Base-by-base conservation (phyloP, 2,888 invertebrate genomes). In the Sinotaia quadrata region DNA sequence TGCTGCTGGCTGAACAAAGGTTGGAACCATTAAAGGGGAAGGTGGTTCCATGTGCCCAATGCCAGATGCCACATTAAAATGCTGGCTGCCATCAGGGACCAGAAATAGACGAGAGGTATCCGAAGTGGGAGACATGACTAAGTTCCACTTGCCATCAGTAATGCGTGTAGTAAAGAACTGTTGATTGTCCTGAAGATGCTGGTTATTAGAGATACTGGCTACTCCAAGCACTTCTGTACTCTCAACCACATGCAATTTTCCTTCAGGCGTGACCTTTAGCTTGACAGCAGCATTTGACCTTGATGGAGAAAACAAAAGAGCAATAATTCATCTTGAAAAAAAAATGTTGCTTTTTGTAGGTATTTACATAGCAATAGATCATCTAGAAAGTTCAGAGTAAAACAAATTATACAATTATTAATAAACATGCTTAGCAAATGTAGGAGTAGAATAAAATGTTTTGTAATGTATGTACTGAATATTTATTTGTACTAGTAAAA, bases 161-260 rank as follows among this genome's bases (percentile, higher is more conserved):
- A 56, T 41, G 10, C 65, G 65, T 5, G 65, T 65, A 27, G 65
- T 56, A 18, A 65, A 65, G 27, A 65, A 65, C 65, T 65, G 65
- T 47, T 65, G 36, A 41, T 54, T 36, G 4, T 52, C 21, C 34
- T 65, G 41, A 24, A 29, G 54, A 1, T 21, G 27, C 37, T 44
- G 65, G 37, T 47, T 44, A 33, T 31, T 65, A 15, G 56, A 12
- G 18, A 21, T 31, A 44, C 44, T 44, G 2, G 36, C 65, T n/a
- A 21, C 47, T 7, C 56, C 65, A 31, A 44, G 56, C 27, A 44
- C 56, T 15, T 51, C 63, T 44, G 34, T 41, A 29, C 54, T 54
- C 0, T 37, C 52, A 37, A 65, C 65, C 29, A 65, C 12, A 15
- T 41, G 41, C 29, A 65, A 44, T 2, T 33, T 47, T 2, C 65